Evolutionary conservation across 2,797 vertebrate species (phyloP).

Genomic region (Trematomus bernacchii): DNA sequence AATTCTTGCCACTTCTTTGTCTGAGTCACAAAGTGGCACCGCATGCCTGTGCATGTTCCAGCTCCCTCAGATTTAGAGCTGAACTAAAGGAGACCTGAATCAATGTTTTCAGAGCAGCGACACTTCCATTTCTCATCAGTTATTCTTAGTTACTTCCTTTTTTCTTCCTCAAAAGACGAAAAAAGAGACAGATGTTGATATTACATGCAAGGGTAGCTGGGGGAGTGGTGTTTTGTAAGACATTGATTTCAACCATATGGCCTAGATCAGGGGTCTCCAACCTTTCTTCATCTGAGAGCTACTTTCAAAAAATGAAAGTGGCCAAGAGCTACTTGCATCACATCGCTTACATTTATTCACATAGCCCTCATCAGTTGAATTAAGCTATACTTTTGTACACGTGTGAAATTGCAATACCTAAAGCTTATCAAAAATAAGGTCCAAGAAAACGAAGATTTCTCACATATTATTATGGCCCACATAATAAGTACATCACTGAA

Average conservation of each 20-base stretch:
- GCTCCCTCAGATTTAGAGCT: constrained; percentile 55
- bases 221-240: constrained; percentile 68
- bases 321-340: too few species aligned
- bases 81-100: constrained; percentile 65
- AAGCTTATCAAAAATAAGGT: too few species aligned
- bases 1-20: constrained; percentile 58
- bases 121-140: constrained; percentile 63
- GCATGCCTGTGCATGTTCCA: constrained; percentile 57
- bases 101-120: constrained; percentile 62
- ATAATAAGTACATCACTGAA: too few species aligned
- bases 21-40: constrained; percentile 61
- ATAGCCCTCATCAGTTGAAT: too few species aligned
- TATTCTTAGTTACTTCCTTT: constrained; percentile 62
- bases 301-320: too few species aligned
- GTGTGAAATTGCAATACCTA: too few species aligned
- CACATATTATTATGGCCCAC: too few species aligned
- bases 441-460: too few species aligned
- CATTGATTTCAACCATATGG: constrained; percentile 66
- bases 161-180: constrained; percentile 37
- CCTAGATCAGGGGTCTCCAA: too few species aligned
- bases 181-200: constrained; percentile 34
- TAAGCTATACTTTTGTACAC: too few species aligned
- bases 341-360: too few species aligned
- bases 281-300: too few species aligned
- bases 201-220: constrained; percentile 41